Evolutionary conservation across 2,113 vertebrate genomes (phyloP).

Genomic region (Oostethus manadensis): DNA sequence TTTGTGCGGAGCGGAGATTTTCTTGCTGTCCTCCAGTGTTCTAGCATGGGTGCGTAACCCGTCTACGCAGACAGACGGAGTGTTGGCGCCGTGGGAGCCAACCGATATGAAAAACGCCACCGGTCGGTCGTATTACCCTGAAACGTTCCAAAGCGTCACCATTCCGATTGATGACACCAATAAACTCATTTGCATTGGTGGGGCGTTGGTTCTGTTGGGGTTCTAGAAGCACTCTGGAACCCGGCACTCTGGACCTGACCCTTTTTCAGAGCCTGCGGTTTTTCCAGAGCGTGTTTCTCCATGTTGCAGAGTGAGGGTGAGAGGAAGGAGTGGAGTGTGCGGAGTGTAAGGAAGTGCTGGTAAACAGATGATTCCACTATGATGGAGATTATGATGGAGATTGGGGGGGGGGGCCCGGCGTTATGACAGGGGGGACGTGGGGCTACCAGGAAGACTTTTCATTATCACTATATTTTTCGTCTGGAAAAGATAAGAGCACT

Average conservation of each 20-base stretch:
- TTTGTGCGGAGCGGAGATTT: slow-evolving; percentile 21
- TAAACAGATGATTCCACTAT: slow-evolving; percentile 48
- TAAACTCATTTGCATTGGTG: slow-evolving; percentile 22
- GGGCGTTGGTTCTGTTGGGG: slow-evolving; percentile 17
- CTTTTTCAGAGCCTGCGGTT: slow-evolving; percentile 29
- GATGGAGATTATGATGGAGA: background rate
- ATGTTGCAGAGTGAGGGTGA: slow-evolving; percentile 10
- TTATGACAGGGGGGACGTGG: too few relatives aligned
- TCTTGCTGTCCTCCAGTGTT: slow-evolving; percentile 36
- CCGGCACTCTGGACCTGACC: slow-evolving; percentile 26
- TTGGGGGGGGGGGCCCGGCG: too few relatives aligned
- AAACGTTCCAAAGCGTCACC: slow-evolving; percentile 42
- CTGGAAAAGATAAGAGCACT: too few relatives aligned
- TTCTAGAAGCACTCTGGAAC: slow-evolving; percentile 21
- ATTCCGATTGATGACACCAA: slow-evolving; percentile 34
- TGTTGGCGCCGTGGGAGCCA: slow-evolving; percentile 30
- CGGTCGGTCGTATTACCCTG: slow-evolving; percentile 21
- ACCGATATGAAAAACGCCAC: slow-evolving; percentile 40
- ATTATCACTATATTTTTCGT: too few relatives aligned
- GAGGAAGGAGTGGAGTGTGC: slow-evolving; percentile 16
- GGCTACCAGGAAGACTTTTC: too few relatives aligned
- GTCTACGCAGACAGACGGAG: slow-evolving; percentile 41
- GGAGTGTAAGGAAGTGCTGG: slow-evolving; percentile 45
- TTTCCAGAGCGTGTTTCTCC: slow-evolving; percentile 26
- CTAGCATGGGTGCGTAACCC: slow-evolving; percentile 45